Percentiles rank a stretch among this genome's conserved stretches.
These are phyloP conservation scores for Steatornis caripensis DNA, from an alignment of 2,113 vertebrate species.

Conservation along the genomic window DNA sequence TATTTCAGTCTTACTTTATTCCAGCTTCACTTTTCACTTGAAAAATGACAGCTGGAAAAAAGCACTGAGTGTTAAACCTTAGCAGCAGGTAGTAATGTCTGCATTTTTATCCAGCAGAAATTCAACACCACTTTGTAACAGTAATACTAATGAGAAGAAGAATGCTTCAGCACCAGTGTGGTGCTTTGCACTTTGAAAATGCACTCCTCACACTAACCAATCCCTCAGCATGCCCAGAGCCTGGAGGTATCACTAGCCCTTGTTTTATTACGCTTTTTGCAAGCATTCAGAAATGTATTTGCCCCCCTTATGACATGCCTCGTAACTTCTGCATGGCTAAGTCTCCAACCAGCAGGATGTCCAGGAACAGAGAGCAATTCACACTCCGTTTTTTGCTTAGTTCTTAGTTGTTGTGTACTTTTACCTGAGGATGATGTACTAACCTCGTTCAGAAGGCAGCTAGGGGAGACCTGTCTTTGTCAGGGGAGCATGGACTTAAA, in stretches of 20 bases:
- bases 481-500: neutral
- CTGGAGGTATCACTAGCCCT: neutral
- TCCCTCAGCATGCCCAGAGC: neutral
- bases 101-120: constrained; percentile 29
- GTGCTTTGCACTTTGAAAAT: neutral
- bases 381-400: neutral
- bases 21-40: constrained; percentile 28
- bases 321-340: neutral
- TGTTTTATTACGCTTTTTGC: neutral
- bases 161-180: neutral
- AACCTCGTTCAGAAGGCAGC: neutral
- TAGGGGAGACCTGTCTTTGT: neutral
- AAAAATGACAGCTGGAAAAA: constrained; percentile 36
- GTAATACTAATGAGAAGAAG: neutral
- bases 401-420: neutral
- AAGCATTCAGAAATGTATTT: neutral
- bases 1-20: constrained; percentile 34
- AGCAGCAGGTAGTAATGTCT: constrained; percentile 40
- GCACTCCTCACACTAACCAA: neutral
- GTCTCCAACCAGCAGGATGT: neutral
- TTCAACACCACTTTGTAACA: neutral
- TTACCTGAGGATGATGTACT: neutral
- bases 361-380: neutral
- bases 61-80: constrained; percentile 30
- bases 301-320: neutral